phyloP scores from a whole-genome alignment of 2,888 invertebrate genomes.

The Brachyopa scutellaris region DNA sequence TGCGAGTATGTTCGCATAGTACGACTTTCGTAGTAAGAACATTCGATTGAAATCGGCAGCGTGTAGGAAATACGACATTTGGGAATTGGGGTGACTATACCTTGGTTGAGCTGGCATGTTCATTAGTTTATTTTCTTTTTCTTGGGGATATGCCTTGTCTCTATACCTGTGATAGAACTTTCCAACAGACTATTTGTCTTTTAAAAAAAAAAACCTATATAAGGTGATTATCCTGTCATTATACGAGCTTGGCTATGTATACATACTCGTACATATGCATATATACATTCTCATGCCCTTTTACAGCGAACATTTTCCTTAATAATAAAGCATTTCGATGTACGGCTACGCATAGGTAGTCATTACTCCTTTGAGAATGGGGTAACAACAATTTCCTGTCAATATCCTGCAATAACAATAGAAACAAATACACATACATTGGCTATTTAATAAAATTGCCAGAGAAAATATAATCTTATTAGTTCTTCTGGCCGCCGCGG shows the following conservation, averaged over 20 bases:
- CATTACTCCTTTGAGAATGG: constrained; percentile 20
- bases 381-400: constrained; percentile 12
- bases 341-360: constrained; percentile 14
- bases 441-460: constrained; percentile 34
- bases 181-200: too few relatives aligned
- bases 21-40: too few relatives aligned
- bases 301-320: constrained; percentile 9
- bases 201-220: not conserved
- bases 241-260: too few relatives aligned
- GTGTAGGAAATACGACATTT: too few relatives aligned
- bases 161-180: too few relatives aligned
- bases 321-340: constrained; percentile 24
- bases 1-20: too few relatives aligned
- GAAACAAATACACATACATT: not conserved
- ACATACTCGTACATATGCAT: not conserved
- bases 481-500: not conserved
- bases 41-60: too few relatives aligned
- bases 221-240: constrained; percentile 33
- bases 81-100: too few relatives aligned
- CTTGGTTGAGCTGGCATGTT: too few relatives aligned
- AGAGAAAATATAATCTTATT: constrained; percentile 45
- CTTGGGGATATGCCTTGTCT: too few relatives aligned
- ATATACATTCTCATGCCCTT: constrained; percentile 20
- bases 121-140: too few relatives aligned
- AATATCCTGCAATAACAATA: constrained; percentile 27